Conservation (phyloP, 2,888 invertebrate species). For the Drosophila greeni region DNA sequence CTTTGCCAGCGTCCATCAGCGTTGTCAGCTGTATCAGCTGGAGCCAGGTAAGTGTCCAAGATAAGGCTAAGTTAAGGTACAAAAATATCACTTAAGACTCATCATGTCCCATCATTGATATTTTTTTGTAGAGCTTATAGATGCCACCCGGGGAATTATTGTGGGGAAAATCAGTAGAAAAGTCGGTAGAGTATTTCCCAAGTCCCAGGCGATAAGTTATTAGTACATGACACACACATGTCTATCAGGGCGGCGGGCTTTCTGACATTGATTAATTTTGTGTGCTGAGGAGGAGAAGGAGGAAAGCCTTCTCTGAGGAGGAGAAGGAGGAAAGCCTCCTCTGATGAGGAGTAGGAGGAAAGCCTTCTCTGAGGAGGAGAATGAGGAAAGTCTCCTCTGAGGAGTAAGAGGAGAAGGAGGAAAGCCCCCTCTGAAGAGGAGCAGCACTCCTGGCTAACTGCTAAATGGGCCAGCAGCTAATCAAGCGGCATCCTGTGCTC, state of each 20-base stretch:
- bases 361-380: background rate
- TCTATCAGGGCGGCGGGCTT: background rate
- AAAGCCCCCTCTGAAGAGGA: too few species aligned
- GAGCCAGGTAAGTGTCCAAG: conserved; percentile 50
- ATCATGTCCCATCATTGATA: background rate
- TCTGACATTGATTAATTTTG: conserved; percentile 5
- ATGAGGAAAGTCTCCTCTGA: too few species aligned
- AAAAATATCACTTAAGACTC: background rate
- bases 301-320: background rate
- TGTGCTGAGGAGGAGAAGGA: background rate
- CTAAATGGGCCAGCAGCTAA: conserved; percentile 53
- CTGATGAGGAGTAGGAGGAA: too few species aligned
- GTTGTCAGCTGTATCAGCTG: conserved; percentile 52
- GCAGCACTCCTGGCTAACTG: background rate
- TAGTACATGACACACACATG: conserved; percentile 13
- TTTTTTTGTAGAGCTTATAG: background rate
- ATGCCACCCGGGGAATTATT: background rate
- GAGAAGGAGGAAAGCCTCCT: too few species aligned
- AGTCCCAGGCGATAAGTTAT: conserved; percentile 7
- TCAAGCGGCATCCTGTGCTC: conserved; percentile 40
- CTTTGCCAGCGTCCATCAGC: conserved; percentile 74
- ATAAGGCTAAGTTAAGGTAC: background rate
- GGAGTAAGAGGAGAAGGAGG: background rate
- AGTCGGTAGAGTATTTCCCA: background rate
- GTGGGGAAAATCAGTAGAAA: background rate